phyloP scores from a whole-genome alignment of 2,888 invertebrate species.

The Acanthosoma haemorrhoidale region DNA sequence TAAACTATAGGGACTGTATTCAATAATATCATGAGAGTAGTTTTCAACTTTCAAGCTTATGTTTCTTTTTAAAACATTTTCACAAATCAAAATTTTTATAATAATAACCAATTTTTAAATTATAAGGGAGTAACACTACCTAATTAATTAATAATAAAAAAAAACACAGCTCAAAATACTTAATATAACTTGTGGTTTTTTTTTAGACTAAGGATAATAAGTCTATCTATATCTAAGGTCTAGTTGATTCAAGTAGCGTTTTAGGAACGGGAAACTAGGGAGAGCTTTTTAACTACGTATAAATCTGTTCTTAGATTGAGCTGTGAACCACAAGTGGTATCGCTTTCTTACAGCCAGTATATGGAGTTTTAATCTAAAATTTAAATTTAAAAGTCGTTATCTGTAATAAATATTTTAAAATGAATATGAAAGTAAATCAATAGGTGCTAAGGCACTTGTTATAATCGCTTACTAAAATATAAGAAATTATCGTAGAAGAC shows the following conservation, averaged over 20 bases:
- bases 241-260: not conserved
- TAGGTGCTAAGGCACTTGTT: not conserved
- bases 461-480: not conserved
- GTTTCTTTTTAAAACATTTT: not conserved
- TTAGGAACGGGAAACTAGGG: conserved; percentile 9
- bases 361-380: not conserved
- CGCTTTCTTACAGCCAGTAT: not conserved
- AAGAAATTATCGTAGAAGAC: not conserved
- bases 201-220: not conserved
- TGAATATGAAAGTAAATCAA: not conserved
- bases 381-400: not conserved
- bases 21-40: conserved; percentile 4
- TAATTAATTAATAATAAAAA: not conserved
- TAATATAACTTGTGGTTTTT: conserved; percentile 2
- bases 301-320: conserved; percentile 16
- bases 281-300: conserved; percentile 8
- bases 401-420: not conserved
- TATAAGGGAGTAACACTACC: not conserved
- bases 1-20: conserved; percentile 22
- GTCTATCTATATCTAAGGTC: not conserved
- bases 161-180: conserved; percentile 24
- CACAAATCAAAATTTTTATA: conserved; percentile 15
- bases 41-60: not conserved
- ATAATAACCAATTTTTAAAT: not conserved
- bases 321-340: conserved; percentile 4